Evolutionary conservation across 2,797 vertebrate species (phyloP), one percentile per base, ranked within the genome.

Genomic region (Hylomyscus alleni): DNA sequence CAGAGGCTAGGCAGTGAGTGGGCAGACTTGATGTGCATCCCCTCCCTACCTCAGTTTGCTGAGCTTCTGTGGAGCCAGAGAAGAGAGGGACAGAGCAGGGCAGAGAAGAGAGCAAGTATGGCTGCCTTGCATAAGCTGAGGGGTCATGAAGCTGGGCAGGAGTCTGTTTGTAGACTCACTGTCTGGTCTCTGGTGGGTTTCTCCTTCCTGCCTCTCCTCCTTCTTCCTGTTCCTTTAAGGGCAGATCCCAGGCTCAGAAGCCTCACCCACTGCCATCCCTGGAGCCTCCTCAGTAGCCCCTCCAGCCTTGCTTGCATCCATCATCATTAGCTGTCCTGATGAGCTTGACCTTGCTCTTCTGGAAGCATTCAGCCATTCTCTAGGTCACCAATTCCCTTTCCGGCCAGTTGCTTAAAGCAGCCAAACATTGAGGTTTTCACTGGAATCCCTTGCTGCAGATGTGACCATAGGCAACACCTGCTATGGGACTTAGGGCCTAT

Each of bases 401-500:
- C 24, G 37, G 37, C 52, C 44, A n/a, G 2, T 22, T 34, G 60
- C 85, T 89, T 22, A 15, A 60, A 78, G 73, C 86, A 65, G 10
- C 82, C 8, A 10, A 19, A 75, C 1, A 11, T 7, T 9, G 11
- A 10, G 0, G 22, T 19, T 37, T 62, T 13, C 47, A 1, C 14
- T n/a, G 6, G 86, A 22, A 47, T 17, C 22, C 22, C 29, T 60
- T 15, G 0, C 7, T 10, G 67, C 14, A 1, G 5, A 12, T 34
- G n/a, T 78, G 5, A 54, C 14, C 67, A 20, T 37, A 24, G 40
- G 34, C 6, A 8, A 3, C 67, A 80, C 81, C 60, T 75, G 91
- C 91, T n/a, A 0, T 44, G 26, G 4, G n/a, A 26, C 11, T 37
- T 19, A 4, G 40, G 54, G 37, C 77, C 4, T 0, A 11, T 0